These are phyloP conservation scores for Habropoda laboriosa DNA, from an alignment of 1,140 invertebrate species.

Conservation along the genomic window DNA sequence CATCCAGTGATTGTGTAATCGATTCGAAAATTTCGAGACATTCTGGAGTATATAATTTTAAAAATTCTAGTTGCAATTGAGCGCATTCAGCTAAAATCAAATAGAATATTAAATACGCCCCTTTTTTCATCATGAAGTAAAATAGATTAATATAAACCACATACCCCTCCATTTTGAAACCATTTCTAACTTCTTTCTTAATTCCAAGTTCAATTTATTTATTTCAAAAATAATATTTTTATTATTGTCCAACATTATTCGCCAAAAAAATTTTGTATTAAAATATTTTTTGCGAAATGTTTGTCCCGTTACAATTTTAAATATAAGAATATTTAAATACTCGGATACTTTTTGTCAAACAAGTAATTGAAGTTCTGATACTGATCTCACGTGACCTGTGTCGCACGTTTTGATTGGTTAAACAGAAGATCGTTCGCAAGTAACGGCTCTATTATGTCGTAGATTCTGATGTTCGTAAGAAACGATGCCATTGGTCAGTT, in stretches of 20 bases:
- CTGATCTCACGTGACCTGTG: not conserved
- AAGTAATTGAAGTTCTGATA: no score
- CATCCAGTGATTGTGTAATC: not conserved
- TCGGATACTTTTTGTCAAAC: no score
- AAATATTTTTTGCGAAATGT: no score
- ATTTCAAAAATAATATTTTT: constrained; percentile 13
- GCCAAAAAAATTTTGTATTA: no score
- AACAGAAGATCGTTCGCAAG: not conserved
- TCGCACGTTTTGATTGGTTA: not conserved
- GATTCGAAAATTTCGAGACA: constrained; percentile 48
- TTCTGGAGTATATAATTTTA: constrained; percentile 44
- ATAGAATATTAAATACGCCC: no score
- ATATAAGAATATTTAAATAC: not conserved
- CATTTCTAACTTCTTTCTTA: constrained; percentile 45
- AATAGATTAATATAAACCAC: not conserved
- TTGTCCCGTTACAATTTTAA: no score
- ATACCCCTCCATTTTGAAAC: constrained; percentile 49
- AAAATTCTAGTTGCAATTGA: constrained; percentile 43
- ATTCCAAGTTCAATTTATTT: constrained; percentile 12
- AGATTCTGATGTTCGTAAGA: no score
- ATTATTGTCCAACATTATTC: not conserved
- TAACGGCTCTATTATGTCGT: no score
- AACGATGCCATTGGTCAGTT: not conserved
- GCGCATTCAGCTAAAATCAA: constrained; percentile 46
- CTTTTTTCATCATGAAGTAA: not conserved